phyloP scores from a whole-genome alignment of 2,113 vertebrate genomes.

The Vombatus ursinus region DNA sequence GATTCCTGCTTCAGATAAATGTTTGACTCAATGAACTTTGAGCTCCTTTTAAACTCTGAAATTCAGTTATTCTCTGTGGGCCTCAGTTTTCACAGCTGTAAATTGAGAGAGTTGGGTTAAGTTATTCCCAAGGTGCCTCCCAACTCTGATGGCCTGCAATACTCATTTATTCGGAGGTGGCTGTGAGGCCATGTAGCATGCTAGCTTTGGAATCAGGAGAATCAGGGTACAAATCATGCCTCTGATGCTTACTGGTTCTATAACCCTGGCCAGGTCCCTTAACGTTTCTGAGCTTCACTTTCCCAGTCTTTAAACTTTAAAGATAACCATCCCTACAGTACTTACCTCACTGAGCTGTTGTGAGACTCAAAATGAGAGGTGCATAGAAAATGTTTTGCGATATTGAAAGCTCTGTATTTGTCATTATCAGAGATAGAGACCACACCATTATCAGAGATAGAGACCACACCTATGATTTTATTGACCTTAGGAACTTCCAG shows the following conservation, averaged over 20 bases:
- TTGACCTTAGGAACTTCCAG: too few species aligned
- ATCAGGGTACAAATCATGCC: background rate
- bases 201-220: background rate
- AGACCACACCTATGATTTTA: background rate
- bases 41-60: background rate
- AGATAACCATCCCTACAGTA: background rate
- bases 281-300: background rate
- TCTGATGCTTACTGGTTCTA: background rate
- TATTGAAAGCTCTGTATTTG: background rate
- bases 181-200: too few species aligned
- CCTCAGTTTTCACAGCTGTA: background rate
- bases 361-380: background rate
- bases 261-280: background rate
- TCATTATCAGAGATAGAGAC: background rate
- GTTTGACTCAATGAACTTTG: background rate
- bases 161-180: background rate
- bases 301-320: background rate
- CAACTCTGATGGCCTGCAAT: background rate
- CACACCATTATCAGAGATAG: background rate
- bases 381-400: background rate
- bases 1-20: background rate
- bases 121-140: background rate
- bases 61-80: background rate
- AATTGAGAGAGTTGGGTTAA: background rate
- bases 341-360: background rate